Conservation (phyloP, 2,113 vertebrate genomes). For the Myocastor coypus region DNA sequence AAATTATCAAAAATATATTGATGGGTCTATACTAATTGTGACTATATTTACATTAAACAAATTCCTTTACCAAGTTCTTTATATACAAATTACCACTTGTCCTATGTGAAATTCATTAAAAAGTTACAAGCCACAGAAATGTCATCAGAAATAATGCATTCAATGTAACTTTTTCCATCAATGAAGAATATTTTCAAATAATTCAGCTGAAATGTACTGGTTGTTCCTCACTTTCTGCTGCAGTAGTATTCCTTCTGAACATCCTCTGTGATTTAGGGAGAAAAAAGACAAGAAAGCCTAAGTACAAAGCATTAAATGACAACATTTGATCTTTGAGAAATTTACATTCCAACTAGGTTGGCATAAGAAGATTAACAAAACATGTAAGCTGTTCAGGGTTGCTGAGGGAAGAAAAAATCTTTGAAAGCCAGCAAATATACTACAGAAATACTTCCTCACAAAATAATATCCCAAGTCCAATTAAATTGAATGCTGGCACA, state of each 20-base stretch:
- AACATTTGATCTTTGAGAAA: slow-evolving; percentile 34
- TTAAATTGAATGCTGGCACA: neutral
- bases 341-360: slow-evolving; percentile 38
- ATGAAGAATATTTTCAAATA: slow-evolving; percentile 85
- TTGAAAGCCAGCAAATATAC: too few species aligned
- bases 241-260: slow-evolving; percentile 76
- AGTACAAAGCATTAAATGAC: slow-evolving; percentile 44
- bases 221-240: slow-evolving; percentile 80
- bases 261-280: slow-evolving; percentile 77
- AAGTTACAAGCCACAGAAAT: slow-evolving; percentile 91
- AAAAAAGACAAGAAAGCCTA: slow-evolving; percentile 46
- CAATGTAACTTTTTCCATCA: slow-evolving; percentile 85
- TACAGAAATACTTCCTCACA: too few species aligned
- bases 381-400: too few species aligned
- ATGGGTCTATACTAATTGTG: slow-evolving; percentile 89
- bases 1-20: slow-evolving; percentile 92
- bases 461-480: neutral
- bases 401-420: too few species aligned
- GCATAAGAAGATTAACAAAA: slow-evolving; percentile 20
- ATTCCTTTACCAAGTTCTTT: slow-evolving; percentile 87
- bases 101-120: slow-evolving; percentile 88
- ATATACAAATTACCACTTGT: slow-evolving; percentile 90
- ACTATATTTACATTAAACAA: slow-evolving; percentile 91
- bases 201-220: slow-evolving; percentile 84
- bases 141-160: slow-evolving; percentile 87